Percentiles rank a stretch among this genome's conserved stretches.
phyloP scores from a whole-genome alignment of 2,888 invertebrate genomes.

The Tridacna crocea region DNA sequence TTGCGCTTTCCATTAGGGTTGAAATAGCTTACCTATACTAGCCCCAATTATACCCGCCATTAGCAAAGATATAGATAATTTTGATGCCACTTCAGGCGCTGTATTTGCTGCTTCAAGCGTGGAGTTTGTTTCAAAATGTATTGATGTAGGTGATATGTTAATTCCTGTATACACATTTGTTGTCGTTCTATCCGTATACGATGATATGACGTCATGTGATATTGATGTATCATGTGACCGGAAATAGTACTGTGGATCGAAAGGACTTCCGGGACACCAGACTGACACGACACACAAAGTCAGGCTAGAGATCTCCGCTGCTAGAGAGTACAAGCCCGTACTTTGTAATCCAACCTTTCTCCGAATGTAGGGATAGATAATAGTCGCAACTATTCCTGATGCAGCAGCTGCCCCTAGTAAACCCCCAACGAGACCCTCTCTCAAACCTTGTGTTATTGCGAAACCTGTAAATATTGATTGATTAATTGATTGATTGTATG shows the following conservation, averaged over 20 bases:
- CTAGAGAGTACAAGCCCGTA: constrained; percentile 81
- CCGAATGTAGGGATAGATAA: constrained; percentile 84
- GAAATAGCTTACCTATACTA: constrained; percentile 71
- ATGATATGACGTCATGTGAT: background rate
- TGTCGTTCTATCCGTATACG: too few species aligned
- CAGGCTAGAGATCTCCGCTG: constrained; percentile 79
- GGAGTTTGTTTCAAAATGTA: background rate
- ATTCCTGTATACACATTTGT: too few species aligned
- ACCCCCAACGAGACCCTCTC: constrained; percentile 84
- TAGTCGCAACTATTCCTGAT: constrained; percentile 85
- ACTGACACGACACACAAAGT: constrained; percentile 84
- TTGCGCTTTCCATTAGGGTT: background rate
- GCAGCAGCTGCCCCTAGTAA: constrained; percentile 84
- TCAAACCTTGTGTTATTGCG: constrained; percentile 84
- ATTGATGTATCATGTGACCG: background rate
- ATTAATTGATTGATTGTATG: too few species aligned
- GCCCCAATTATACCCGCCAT: constrained; percentile 76
- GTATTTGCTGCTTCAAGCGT: background rate
- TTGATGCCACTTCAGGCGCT: constrained; percentile 22
- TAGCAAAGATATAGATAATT: constrained; percentile 67
- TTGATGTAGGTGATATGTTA: background rate
- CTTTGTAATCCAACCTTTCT: constrained; percentile 77
- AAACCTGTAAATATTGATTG: constrained; percentile 82
- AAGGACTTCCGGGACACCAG: constrained; percentile 85
- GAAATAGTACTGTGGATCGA: constrained; percentile 71